phyloP scores from a whole-genome alignment of 2,888 invertebrate genomes.

The Ochropleura leucogaster region DNA sequence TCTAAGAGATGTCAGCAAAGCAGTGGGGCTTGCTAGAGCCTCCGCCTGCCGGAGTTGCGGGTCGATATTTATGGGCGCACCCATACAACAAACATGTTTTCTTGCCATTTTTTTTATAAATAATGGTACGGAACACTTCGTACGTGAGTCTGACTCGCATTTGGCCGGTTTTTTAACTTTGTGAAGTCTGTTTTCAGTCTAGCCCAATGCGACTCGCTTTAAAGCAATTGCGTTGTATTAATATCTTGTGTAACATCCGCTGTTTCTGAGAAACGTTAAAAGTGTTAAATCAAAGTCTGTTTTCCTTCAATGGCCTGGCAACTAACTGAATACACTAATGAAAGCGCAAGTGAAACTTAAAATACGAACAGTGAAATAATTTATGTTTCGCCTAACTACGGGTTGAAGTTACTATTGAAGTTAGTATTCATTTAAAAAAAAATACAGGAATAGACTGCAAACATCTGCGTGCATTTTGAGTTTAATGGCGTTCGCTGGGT shows the following conservation, averaged over 20 bases:
- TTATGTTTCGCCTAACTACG: neutral
- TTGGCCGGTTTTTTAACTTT: no score
- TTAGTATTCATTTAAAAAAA: neutral
- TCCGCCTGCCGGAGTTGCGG: no score
- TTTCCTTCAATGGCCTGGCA: neutral
- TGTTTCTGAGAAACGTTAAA: neutral
- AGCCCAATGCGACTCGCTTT: no score
- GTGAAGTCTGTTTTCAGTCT: no score
- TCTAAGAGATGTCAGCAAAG: no score
- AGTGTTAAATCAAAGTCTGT: neutral
- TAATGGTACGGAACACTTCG: no score
- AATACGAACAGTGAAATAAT: neutral
- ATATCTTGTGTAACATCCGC: slow-evolving; percentile 1
- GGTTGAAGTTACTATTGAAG: neutral
- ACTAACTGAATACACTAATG: neutral
- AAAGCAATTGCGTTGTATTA: neutral
- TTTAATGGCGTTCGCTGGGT: neutral
- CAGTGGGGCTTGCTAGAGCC: no score
- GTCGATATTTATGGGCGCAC: no score
- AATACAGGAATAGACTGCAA: neutral
- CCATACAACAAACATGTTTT: no score
- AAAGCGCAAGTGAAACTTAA: neutral
- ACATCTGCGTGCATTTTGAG: neutral
- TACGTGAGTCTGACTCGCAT: no score
- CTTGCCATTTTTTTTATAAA: no score